Percentiles rank a stretch among this genome's conserved stretches.
Evolutionary conservation across 1,140 invertebrate genomes (phyloP).

Genomic region (Meteorus sp.): DNA sequence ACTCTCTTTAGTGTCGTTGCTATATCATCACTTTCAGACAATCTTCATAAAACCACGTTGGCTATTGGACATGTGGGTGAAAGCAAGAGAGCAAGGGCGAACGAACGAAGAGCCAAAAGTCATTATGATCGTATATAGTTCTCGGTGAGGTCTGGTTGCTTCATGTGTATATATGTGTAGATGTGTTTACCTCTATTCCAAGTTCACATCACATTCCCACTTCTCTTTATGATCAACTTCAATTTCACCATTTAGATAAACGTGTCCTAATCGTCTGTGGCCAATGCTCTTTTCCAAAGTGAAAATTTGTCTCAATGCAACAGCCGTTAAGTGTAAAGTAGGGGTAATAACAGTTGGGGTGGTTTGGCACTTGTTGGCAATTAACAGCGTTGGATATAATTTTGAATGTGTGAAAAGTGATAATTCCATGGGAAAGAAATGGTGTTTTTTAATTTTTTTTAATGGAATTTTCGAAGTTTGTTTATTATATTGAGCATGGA

Average conservation of each 20-base stretch:
- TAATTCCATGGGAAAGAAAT: no score
- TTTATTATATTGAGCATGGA: no score
- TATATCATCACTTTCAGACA: not conserved
- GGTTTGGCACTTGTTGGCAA: not conserved
- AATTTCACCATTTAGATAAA: slow-evolving; percentile 29
- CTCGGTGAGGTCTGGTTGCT: no score
- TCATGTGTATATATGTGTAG: no score
- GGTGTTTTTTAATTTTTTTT: no score
- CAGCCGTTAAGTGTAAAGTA: not conserved
- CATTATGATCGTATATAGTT: not conserved
- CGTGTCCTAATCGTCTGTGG: not conserved
- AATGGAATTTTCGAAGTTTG: no score
- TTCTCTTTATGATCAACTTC: slow-evolving; percentile 19
- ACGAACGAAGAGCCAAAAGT: not conserved
- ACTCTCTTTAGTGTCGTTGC: not conserved
- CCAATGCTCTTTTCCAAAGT: slow-evolving; percentile 1
- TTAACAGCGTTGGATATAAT: no score
- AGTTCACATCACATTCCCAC: not conserved
- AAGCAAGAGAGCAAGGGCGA: not conserved
- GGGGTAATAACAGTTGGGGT: not conserved
- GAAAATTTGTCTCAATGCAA: not conserved
- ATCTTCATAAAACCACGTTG: slow-evolving; percentile 19
- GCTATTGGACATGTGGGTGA: not conserved
- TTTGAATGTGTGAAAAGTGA: no score
- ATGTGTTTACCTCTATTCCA: no score